Evolutionary conservation across 2,888 invertebrate species (phyloP).

Genomic region (Sicus ferrugineus): DNA sequence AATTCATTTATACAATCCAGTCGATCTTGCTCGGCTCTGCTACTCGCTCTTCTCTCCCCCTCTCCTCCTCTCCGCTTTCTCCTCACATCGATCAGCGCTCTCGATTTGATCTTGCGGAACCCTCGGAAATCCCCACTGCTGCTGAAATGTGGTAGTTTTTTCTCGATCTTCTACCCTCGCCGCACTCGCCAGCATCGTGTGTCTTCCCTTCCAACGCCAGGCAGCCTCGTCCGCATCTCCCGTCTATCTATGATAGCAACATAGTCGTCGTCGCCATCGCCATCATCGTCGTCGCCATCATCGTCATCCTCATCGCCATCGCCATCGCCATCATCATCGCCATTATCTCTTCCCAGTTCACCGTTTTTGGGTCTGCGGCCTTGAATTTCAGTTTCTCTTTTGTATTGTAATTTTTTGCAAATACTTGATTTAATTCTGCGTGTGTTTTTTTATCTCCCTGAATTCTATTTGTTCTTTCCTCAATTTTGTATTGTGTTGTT

Average conservation of each 20-base stretch:
- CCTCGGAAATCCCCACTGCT: too few relatives aligned
- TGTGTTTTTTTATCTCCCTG: neutral
- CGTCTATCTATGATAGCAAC: too few relatives aligned
- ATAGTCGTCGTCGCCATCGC: too few relatives aligned
- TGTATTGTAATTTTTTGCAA: neutral
- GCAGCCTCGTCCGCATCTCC: too few relatives aligned
- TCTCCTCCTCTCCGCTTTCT: too few relatives aligned
- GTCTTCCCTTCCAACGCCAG: too few relatives aligned
- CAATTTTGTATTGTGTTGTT: neutral
- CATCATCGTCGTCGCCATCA: too few relatives aligned
- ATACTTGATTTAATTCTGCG: too few relatives aligned
- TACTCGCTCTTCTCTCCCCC: neutral
- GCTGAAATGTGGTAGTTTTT: too few relatives aligned
- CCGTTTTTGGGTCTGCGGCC: too few relatives aligned
- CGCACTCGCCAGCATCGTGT: neutral
- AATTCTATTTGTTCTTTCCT: neutral
- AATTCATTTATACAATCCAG: neutral
- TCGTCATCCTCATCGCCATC: too few relatives aligned
- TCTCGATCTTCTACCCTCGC: neutral
- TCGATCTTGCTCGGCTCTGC: neutral
- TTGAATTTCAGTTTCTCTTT: conserved; percentile 6
- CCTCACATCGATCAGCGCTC: neutral
- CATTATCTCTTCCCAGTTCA: neutral
- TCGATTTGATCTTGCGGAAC: neutral
- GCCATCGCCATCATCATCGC: neutral